phyloP scores from a whole-genome alignment of 2,797 vertebrate species.

The Girardinus metallicus region DNA sequence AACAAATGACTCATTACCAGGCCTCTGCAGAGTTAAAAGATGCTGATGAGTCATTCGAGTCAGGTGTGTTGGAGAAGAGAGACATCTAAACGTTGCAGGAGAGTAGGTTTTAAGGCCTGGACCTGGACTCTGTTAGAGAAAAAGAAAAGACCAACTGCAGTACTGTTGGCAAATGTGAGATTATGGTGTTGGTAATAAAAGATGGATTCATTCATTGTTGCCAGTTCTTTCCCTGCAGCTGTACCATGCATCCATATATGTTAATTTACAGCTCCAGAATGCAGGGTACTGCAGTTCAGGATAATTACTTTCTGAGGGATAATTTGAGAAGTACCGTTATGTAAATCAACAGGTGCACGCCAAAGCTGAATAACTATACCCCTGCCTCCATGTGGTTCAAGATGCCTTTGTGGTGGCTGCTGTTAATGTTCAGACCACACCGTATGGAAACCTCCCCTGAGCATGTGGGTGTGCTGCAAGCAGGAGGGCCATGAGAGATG shows the following conservation, averaged over 20 bases:
- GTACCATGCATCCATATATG: neutral
- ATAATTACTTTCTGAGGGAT: constrained; percentile 70
- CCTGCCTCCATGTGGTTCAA: constrained; percentile 80
- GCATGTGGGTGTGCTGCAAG: constrained; percentile 44
- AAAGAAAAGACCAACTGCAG: neutral
- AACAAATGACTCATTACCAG: too few relatives aligned
- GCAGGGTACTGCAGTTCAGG: constrained; percentile 41
- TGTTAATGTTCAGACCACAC: constrained; percentile 70
- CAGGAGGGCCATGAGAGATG: constrained; percentile 36
- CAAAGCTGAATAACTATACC: constrained; percentile 74
- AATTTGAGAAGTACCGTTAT: constrained; percentile 80
- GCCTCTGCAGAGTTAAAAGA: too few relatives aligned
- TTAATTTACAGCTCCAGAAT: neutral
- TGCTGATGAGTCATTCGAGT: too few relatives aligned
- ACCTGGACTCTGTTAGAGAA: neutral
- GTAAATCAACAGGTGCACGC: constrained; percentile 81
- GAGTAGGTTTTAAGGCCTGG: too few relatives aligned
- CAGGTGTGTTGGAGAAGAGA: too few relatives aligned
- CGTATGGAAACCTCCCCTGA: constrained; percentile 52
- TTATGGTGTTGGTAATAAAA: neutral
- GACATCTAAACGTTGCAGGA: too few relatives aligned
- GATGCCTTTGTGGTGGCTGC: constrained; percentile 71
- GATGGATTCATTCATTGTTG: neutral
- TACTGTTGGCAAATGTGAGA: neutral
- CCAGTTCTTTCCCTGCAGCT: neutral